phyloP scores from a whole-genome alignment of 2,113 vertebrate genomes.

The Grammomys surdaster region DNA sequence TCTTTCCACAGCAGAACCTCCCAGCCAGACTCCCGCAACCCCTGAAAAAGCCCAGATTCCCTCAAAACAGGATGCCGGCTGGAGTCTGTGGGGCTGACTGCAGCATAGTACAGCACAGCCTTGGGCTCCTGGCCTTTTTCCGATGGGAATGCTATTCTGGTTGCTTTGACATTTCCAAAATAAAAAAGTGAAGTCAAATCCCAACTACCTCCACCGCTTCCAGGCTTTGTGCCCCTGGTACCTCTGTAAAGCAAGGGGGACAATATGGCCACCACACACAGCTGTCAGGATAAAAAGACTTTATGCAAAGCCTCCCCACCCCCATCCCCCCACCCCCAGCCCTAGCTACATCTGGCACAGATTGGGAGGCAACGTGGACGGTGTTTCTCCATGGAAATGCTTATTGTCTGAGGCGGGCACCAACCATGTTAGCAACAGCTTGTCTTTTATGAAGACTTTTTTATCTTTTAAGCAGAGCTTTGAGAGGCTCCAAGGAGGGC shows the following conservation, averaged over 20 bases:
- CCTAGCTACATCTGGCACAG: rapidly evolving
- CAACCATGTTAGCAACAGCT: background rate
- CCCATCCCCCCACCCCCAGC: background rate
- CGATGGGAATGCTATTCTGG: background rate
- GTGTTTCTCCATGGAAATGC: background rate
- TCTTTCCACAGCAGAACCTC: background rate
- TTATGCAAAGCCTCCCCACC: no score
- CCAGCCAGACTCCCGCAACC: no score
- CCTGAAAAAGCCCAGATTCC: background rate
- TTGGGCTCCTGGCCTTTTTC: background rate
- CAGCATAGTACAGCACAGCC: rapidly evolving
- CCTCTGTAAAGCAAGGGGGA: background rate
- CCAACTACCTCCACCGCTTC: background rate
- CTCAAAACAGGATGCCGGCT: background rate
- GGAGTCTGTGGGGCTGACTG: background rate
- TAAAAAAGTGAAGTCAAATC: background rate
- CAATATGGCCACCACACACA: background rate
- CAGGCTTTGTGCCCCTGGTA: background rate
- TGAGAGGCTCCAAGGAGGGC: rapidly evolving
- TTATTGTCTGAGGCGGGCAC: background rate
- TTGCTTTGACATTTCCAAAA: background rate
- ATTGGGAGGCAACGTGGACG: background rate
- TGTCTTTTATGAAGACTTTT: background rate
- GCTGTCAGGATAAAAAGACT: background rate
- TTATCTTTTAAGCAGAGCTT: background rate